Conservation (phyloP, 2,113 vertebrate genomes). For the Amia ocellicauda region DNA sequence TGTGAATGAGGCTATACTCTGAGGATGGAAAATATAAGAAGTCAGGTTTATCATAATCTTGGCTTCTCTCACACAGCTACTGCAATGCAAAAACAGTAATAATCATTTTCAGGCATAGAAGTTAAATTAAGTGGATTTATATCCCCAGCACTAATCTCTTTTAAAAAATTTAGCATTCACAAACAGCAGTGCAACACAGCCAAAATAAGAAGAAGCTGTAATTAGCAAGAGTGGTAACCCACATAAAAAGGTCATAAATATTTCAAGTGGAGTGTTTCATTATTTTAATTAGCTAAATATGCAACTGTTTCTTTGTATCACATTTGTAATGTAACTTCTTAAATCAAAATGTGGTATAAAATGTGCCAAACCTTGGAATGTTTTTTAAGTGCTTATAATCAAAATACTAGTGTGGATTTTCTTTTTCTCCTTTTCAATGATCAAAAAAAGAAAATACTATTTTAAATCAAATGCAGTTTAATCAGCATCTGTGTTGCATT, state of each 20-base stretch:
- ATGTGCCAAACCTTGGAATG: no score
- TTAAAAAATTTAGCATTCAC: constrained; percentile 20
- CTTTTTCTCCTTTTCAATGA: no score
- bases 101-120: constrained; percentile 26
- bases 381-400: no score
- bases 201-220: constrained; percentile 24
- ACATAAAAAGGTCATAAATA: constrained; percentile 28
- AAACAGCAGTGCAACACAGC: constrained; percentile 22
- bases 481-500: background rate
- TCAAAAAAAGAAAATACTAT: background rate
- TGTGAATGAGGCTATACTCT: constrained; percentile 7
- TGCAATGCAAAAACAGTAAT: constrained; percentile 8
- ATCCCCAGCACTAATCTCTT: constrained; percentile 25
- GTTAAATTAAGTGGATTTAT: constrained; percentile 34
- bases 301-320: background rate
- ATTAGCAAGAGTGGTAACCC: constrained; percentile 25
- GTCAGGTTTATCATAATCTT: constrained; percentile 29
- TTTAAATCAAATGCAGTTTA: background rate
- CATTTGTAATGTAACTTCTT: background rate
- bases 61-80: constrained; percentile 24
- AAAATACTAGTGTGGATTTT: no score
- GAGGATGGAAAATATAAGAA: constrained; percentile 28
- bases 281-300: background rate
- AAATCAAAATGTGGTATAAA: no score
- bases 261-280: constrained; percentile 20